phyloP scores from a whole-genome alignment of 2,797 vertebrate genomes.

The Eupleurogrammus muticus region DNA sequence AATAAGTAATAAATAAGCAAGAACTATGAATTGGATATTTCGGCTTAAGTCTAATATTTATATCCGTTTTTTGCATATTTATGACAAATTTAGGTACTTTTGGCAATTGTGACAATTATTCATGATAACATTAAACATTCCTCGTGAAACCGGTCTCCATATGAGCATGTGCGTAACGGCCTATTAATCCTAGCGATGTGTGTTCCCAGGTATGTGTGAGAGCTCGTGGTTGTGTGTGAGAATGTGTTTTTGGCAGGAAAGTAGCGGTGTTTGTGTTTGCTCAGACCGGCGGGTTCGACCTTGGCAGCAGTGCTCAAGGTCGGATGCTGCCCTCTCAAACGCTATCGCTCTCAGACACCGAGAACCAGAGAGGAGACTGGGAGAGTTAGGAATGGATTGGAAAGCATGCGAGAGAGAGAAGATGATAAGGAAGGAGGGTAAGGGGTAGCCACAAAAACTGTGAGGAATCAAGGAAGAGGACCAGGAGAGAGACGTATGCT shows the following conservation, averaged over 20 bases:
- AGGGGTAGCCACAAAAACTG: not conserved
- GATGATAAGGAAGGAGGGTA: not conserved
- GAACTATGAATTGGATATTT: too few relatives aligned
- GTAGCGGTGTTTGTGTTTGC: conserved; percentile 30
- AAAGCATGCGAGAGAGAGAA: not conserved
- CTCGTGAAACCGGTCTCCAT: not conserved
- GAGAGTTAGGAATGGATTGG: conserved; percentile 22
- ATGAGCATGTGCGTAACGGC: not conserved
- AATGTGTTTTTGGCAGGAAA: conserved; percentile 18
- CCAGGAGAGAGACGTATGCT: not conserved
- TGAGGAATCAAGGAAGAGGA: conserved; percentile 6
- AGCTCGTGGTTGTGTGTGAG: conserved; percentile 10
- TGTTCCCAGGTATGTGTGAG: conserved; percentile 1
- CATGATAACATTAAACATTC: conserved; percentile 9
- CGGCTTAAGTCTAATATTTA: too few relatives aligned
- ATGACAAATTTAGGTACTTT: too few relatives aligned
- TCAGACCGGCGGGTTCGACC: conserved; percentile 53
- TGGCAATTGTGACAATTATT: not conserved
- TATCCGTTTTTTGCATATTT: too few relatives aligned
- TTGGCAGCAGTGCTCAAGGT: conserved; percentile 65
- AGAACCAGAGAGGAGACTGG: conserved; percentile 19
- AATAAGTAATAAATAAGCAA: too few relatives aligned
- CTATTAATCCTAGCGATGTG: conserved; percentile 13
- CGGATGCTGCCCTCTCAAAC: conserved; percentile 38
- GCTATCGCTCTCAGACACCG: conserved; percentile 34